Evolutionary conservation across 2,888 invertebrate species (phyloP).

Genomic region (Blastobasis adustella): DNA sequence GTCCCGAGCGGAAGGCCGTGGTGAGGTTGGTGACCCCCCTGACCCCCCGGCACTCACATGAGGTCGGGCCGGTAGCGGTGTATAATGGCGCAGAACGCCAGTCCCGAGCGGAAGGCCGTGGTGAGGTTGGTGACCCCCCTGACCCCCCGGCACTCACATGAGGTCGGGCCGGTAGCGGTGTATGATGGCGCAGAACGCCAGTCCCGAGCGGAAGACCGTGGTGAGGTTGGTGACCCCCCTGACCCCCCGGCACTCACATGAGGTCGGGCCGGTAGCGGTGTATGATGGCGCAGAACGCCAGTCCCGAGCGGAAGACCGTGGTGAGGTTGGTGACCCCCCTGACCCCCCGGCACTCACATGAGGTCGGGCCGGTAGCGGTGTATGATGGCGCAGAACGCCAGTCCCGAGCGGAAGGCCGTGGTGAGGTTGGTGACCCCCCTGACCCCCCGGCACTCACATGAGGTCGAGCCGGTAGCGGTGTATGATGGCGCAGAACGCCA

Average conservation of each 20-base stretch:
- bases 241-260: slow-evolving; percentile 80
- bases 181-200: slow-evolving; percentile 96
- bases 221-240: no score
- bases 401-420: no score
- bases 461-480: no score
- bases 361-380: no score
- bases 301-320: slow-evolving; percentile 84
- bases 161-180: slow-evolving; percentile 94
- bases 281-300: slow-evolving; percentile 96
- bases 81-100: slow-evolving; percentile 96
- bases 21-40: background rate
- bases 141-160: slow-evolving; percentile 78
- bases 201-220: slow-evolving; percentile 89
- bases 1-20: background rate
- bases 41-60: slow-evolving; percentile 1
- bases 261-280: slow-evolving; percentile 93
- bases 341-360: no score
- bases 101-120: slow-evolving; percentile 84
- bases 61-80: slow-evolving; percentile 93
- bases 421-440: no score
- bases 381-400: no score
- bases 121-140: background rate
- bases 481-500: no score
- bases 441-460: no score
- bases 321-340: background rate